Evolutionary conservation across 2,113 vertebrate species (phyloP).

Genomic region (Thymallus thymallus): DNA sequence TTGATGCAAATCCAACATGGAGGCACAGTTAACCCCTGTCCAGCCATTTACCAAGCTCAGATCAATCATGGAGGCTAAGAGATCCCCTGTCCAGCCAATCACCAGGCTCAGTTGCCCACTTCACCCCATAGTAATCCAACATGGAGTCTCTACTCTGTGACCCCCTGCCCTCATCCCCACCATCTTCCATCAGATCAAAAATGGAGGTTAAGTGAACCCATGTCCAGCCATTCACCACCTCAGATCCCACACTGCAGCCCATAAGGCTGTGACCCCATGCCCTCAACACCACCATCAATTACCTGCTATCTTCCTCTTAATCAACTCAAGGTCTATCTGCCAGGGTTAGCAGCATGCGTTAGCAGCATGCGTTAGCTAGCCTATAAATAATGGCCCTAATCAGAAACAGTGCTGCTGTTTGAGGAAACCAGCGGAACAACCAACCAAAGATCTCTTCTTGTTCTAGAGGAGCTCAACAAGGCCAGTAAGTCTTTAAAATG

Average conservation of each 20-base stretch:
- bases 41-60: no score
- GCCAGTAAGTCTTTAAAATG: conserved; percentile 56
- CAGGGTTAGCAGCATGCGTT: conserved; percentile 35
- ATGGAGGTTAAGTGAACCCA: conserved; percentile 3
- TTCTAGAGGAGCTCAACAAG: conserved; percentile 47
- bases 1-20: no score
- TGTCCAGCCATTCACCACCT: neutral
- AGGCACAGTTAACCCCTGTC: no score
- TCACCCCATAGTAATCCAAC: no score
- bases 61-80: no score
- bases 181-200: neutral
- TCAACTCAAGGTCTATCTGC: conserved; percentile 57
- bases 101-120: no score
- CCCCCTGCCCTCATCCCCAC: no score
- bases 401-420: conserved; percentile 63
- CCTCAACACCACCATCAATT: conserved; percentile 17
- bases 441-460: conserved; percentile 38
- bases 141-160: no score
- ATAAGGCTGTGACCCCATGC: no score
- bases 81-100: no score
- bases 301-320: conserved; percentile 46
- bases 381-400: conserved; percentile 66
- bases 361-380: conserved; percentile 29
- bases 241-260: no score
- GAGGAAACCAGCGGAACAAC: conserved; percentile 34